Conservation (phyloP, 2,113 vertebrate species). For the Psilopogon haemacephalus region DNA sequence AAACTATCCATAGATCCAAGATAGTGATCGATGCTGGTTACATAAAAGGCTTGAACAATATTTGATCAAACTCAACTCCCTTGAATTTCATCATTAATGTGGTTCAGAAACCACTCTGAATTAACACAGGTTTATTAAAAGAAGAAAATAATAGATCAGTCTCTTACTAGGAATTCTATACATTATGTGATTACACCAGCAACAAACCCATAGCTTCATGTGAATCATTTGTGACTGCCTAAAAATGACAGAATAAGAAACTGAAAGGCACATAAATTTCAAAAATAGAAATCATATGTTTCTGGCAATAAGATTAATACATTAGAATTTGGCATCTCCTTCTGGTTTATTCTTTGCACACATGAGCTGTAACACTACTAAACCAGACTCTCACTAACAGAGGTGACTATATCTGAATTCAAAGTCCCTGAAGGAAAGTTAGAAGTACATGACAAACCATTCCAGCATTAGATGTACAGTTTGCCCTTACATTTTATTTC, state of each 20-base stretch:
- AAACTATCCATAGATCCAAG: neutral
- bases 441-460: neutral
- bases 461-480: conserved; percentile 13
- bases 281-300: neutral
- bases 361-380: neutral
- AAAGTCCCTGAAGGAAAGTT: neutral
- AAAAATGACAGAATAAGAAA: neutral
- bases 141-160: neutral
- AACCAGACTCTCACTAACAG: neutral
- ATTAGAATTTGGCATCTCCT: neutral
- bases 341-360: neutral
- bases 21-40: neutral
- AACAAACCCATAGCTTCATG: neutral
- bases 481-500: neutral
- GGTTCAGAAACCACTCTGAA: neutral
- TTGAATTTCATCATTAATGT: neutral
- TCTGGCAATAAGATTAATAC: neutral
- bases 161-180: neutral
- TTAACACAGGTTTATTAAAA: neutral
- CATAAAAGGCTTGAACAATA: neutral
- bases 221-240: neutral
- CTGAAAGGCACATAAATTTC: neutral
- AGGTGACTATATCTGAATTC: neutral
- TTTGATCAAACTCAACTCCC: neutral
- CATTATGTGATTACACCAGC: neutral